Evolutionary conservation across 2,888 invertebrate species (phyloP).

Genomic region (Cylindroiulus punctatus): DNA sequence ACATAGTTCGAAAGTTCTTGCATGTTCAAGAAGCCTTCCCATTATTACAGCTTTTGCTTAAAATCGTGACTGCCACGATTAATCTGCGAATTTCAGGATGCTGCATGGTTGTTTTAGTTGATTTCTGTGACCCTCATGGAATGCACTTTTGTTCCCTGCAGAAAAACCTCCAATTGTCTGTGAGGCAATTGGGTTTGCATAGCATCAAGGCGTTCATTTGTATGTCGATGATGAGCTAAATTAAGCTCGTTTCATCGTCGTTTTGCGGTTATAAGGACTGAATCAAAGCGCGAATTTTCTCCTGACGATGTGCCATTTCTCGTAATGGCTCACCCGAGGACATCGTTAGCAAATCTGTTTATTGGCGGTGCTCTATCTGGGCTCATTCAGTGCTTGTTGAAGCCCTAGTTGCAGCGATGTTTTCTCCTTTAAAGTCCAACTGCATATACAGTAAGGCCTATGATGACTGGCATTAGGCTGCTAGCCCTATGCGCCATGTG

Average conservation of each 20-base stretch:
- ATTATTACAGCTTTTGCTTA: too few species aligned
- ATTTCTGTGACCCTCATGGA: too few species aligned
- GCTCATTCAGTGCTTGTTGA: neutral
- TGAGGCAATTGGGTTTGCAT: neutral
- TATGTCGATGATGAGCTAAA: conserved; percentile 39
- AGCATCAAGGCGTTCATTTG: neutral
- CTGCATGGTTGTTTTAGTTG: too few species aligned
- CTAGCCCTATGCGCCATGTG: neutral
- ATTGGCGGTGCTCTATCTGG: neutral
- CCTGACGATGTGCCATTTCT: conserved; percentile 35
- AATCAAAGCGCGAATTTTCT: conserved; percentile 36
- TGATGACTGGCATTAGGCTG: neutral
- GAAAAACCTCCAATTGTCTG: neutral
- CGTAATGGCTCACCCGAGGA: conserved; percentile 27
- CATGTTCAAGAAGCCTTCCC: too few species aligned
- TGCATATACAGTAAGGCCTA: neutral
- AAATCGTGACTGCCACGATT: too few species aligned
- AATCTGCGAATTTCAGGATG: too few species aligned
- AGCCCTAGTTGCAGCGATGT: neutral
- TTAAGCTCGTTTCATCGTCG: conserved; percentile 17
- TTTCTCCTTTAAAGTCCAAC: neutral
- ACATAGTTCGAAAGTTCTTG: too few species aligned
- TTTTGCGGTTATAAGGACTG: conserved; percentile 33
- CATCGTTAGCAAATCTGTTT: conserved; percentile 45
- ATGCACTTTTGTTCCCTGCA: too few species aligned